Evolutionary conservation across 2,113 vertebrate species (phyloP), one percentile per base, ranked within the genome.

Genomic region (Sminthopsis crassicaudata): DNA sequence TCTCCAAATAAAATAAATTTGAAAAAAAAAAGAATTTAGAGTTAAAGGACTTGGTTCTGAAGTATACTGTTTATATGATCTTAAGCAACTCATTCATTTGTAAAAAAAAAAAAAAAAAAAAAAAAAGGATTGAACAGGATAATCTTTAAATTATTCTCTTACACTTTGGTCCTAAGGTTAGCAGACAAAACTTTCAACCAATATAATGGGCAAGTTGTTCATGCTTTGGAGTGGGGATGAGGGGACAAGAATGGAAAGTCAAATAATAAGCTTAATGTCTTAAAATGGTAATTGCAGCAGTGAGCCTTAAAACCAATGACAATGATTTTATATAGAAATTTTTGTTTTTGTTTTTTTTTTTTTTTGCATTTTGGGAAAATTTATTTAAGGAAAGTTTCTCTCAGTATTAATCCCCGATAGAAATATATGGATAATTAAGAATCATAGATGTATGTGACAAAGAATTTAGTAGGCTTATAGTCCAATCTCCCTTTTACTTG

Each of bases 381-480:
- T 12, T 67, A n/a, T 67, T 3, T 67, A 67, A n/a, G 14, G 60
- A 67, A 2, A n/a, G 4, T 67, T 67, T 67, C 30, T 5, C 12
- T n/a, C 14, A 12, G 5, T 1, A 0, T 12, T n/a, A 36, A 67
- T 0, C 12, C 7, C 12, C 30, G n/a, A 36, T 14, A n/a, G 60
- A n/a, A n/a, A 12, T 67, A 67, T 0, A 16, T 14, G 14, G 30
- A 16, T 16, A 67, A 67, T n/a, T 67, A 14, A 67, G 14, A 14
- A 67, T 67, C 30, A 67, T 67, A 36, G 14, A 67, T 67, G n/a
- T 67, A n/a, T 60, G 30, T 11, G 50, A 51, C 50, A n/a, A 67
- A 16, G 11, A 67, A 67, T 0, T 67, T 67, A 6, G 27, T 30
- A 67, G 14, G 14, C 14, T 16, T n/a, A 4, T 67, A 36, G 12